Evolutionary conservation across 1,140 invertebrate genomes (phyloP), one percentile per base, ranked within the genome.

Genomic region (Maconellicoccus hirsutus): DNA sequence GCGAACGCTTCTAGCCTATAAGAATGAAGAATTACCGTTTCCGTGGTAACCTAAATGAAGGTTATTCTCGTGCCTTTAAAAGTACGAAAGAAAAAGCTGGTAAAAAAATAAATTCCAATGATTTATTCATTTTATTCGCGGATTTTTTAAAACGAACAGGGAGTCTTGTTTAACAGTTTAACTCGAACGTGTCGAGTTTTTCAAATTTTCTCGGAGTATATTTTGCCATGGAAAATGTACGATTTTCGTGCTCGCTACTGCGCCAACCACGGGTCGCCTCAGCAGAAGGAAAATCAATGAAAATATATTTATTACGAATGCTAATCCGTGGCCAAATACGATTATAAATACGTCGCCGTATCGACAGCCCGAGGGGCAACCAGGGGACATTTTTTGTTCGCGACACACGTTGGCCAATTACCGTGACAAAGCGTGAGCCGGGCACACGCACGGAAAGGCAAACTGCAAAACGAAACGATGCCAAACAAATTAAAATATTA

Each of bases 401-500:
- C 42, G 21, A 23, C 61, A 26, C 61, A 66, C 61, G 61, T 66
- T 66, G 3, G 61, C 16, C 61, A 66, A 66, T 66, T 66, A 66
- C 61, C 61, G 25, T 66, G 61, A 25, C 61, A 26, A 66, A 25
- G 61, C 22, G 21, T 66, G 19, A 4, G 25, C 21, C 4, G 25
- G 3, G 16, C 6, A 16, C 52, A 59, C 16, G 52, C 52, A 66
- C 21, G 4, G 25, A 66, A 4, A 66, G n/a, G n/a, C 10, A 25
- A 23, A 66, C 3, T 10, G 61, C 2, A 59, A 4, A 22, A 1
- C 22, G 8, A 66, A 66, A 66, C 25, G 61, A 66, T 66, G 19
- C 61, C 61, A 26, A 66, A 66, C 61, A 66, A 66, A 66, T 66
- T 66, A 66, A 66, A 66, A 66, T 66, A 66, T 66, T 66, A 66